Percentiles rank a stretch among this genome's conserved stretches.
phyloP scores from a whole-genome alignment of 2,797 vertebrate genomes.

The Myripristis jacobus region DNA sequence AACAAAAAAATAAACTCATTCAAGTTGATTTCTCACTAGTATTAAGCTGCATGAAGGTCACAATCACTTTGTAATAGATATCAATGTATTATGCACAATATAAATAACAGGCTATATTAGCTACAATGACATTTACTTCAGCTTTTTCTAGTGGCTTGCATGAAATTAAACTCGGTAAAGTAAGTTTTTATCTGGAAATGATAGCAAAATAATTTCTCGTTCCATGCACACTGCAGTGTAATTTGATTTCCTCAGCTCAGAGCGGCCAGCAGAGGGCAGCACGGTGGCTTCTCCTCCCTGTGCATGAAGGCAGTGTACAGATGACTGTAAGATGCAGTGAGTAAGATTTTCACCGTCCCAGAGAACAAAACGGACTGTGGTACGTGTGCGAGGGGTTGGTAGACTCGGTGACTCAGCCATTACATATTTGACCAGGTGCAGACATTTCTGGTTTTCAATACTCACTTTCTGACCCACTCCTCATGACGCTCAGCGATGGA shows the following conservation, averaged over 20 bases:
- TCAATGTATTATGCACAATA: conserved; percentile 26
- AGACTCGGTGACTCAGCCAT: too few relatives aligned
- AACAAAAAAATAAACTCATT: conserved; percentile 6
- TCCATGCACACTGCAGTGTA: background rate
- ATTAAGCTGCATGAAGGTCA: conserved; percentile 51
- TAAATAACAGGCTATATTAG: too few relatives aligned
- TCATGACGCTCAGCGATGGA: too few relatives aligned
- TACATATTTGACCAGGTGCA: too few relatives aligned
- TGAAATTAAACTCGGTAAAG: background rate
- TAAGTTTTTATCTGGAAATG: background rate
- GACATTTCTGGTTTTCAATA: too few relatives aligned
- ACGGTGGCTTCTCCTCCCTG: background rate
- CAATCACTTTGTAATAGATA: conserved; percentile 25
- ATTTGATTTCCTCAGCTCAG: too few relatives aligned
- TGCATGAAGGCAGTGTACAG: background rate
- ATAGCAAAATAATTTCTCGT: background rate
- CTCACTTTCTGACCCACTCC: too few relatives aligned
- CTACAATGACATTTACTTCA: too few relatives aligned
- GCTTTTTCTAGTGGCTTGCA: conserved; percentile 2
- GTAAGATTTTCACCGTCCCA: too few relatives aligned
- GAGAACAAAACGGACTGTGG: too few relatives aligned
- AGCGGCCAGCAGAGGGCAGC: conserved; percentile 54
- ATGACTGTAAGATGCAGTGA: background rate
- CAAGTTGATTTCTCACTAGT: conserved; percentile 59
- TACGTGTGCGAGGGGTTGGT: too few relatives aligned